Conservation (phyloP, 2,113 vertebrate species). For the Myiagra hebetior region DNA sequence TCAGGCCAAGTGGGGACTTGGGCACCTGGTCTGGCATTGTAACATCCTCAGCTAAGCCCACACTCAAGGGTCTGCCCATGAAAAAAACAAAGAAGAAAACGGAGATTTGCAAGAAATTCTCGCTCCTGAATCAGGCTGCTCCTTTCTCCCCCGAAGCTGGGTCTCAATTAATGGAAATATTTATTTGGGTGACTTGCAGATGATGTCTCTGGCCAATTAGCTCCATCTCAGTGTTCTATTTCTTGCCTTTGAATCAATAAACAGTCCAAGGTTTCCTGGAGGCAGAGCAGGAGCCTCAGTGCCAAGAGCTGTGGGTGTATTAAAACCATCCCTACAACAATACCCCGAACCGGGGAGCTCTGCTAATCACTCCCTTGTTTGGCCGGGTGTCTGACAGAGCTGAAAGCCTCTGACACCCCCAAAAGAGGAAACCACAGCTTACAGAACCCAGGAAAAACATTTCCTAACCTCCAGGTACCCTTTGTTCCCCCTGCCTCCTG, state of each 20-base stretch:
- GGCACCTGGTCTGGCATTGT: not conserved
- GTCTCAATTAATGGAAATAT: conserved; percentile 60
- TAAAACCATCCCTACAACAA: conserved; percentile 76
- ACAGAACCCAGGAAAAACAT: conserved; percentile 59
- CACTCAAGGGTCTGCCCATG: not conserved
- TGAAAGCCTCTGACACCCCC: conserved; percentile 30
- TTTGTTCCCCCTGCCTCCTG: conserved; percentile 69
- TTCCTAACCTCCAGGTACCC: conserved; percentile 71
- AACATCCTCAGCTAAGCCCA: not conserved
- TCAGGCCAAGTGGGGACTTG: not conserved
- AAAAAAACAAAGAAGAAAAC: conserved; percentile 23
- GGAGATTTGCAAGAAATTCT: not conserved
- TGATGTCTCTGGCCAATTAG: conserved; percentile 59
- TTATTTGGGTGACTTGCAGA: conserved; percentile 61
- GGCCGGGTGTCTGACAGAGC: conserved; percentile 40
- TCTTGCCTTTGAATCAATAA: conserved; percentile 70
- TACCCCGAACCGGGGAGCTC: conserved; percentile 47
- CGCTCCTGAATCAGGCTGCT: not conserved
- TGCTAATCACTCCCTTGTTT: conserved; percentile 61
- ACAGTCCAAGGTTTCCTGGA: conserved; percentile 75
- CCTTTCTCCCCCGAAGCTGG: not conserved
- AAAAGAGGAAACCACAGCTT: conserved; percentile 68
- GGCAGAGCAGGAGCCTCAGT: conserved; percentile 42
- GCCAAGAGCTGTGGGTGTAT: conserved; percentile 72
- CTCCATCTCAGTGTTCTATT: conserved; percentile 65